Conservation (phyloP, 2,113 vertebrate genomes). For the Cheirogaleus medius region DNA sequence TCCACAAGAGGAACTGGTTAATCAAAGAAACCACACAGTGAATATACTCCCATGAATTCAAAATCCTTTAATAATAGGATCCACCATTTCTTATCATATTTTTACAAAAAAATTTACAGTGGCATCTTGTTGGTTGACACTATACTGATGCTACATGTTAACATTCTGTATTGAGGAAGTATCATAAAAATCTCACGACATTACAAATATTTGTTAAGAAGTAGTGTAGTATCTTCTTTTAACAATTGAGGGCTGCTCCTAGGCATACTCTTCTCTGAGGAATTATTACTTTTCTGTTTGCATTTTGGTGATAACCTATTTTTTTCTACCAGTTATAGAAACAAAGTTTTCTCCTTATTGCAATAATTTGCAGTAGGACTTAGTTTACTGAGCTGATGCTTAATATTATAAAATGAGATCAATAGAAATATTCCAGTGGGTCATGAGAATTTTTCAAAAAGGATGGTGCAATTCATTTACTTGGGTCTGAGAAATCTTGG, state of each 20-base stretch:
- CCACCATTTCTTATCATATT: slow-evolving; percentile 16
- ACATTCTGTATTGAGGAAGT: not conserved
- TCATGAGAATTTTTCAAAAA: not conserved
- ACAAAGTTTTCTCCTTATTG: not conserved
- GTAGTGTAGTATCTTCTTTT: not conserved
- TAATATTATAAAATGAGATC: not conserved
- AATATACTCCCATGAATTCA: slow-evolving; percentile 1
- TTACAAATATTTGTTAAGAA: not conserved
- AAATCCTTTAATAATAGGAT: slow-evolving; percentile 41
- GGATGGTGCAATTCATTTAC: too few species aligned
- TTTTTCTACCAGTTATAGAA: not conserved
- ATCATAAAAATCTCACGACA: not conserved
- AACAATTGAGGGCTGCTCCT: not conserved
- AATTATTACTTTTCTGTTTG: not conserved
- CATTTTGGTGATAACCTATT: not conserved
- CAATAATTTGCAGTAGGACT: not conserved
- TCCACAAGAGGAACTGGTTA: not conserved
- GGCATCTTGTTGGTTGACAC: not conserved
- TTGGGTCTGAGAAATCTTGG: not conserved
- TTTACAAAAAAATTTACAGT: slow-evolving; percentile 2
- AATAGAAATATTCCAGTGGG: not conserved
- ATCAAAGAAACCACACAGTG: not conserved
- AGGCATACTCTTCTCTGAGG: not conserved
- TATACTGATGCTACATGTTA: not conserved
- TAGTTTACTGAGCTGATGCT: not conserved